These are phyloP conservation scores for Astropecten irregularis DNA, from an alignment of 53 echinoderm and acorn worm genomes.

Conservation along the genomic window DNA sequence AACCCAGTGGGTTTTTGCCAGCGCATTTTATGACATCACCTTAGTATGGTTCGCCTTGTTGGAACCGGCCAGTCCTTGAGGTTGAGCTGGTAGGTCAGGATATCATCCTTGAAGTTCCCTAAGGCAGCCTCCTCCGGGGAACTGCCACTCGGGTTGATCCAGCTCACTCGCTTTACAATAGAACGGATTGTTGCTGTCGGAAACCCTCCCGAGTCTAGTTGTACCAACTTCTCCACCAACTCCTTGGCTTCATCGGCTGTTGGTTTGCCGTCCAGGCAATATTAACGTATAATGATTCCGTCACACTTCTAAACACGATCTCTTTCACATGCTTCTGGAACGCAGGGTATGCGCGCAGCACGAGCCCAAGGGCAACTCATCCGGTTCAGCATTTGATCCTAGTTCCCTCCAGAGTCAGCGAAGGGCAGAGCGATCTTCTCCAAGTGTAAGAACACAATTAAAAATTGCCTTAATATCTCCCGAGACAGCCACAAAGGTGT, in stretches of 20 bases:
- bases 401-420: constrained; percentile 18
- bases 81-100: too few relatives aligned
- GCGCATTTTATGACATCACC: constrained; percentile 8
- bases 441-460: neutral
- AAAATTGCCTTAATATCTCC: too few relatives aligned
- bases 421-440: constrained; percentile 1
- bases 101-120: neutral
- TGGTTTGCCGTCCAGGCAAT: too few relatives aligned
- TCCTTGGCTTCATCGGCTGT: too few relatives aligned
- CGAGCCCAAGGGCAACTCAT: constrained; percentile 22
- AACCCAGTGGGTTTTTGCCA: constrained; percentile 46
- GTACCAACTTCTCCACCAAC: constrained; percentile 9
- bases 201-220: neutral
- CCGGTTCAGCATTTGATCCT: neutral
- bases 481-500: neutral
- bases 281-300: too few relatives aligned
- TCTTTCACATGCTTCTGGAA: constrained; percentile 48
- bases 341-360: constrained; percentile 25
- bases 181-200: neutral
- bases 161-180: neutral
- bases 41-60: constrained; percentile 8
- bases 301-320: too few relatives aligned
- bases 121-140: neutral
- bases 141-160: constrained; percentile 11
- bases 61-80: too few relatives aligned